phyloP scores from a whole-genome alignment of 2,888 invertebrate genomes.

The Boloria selene region DNA sequence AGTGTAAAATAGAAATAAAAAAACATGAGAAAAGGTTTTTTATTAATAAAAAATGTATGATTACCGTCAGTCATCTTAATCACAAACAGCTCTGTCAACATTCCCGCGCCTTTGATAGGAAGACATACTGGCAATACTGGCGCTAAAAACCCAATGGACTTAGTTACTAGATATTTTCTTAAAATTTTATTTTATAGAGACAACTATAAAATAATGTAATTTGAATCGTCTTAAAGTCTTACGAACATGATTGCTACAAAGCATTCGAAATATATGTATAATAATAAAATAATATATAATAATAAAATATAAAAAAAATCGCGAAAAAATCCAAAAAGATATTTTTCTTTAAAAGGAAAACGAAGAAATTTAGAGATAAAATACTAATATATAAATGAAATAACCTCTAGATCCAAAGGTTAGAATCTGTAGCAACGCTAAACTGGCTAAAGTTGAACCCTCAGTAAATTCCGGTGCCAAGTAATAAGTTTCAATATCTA shows the following conservation, averaged over 20 bases:
- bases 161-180: too few relatives aligned
- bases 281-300: too few relatives aligned
- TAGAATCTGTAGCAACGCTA: slow-evolving; percentile 56
- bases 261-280: too few relatives aligned
- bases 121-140: slow-evolving; percentile 56
- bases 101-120: slow-evolving; percentile 48
- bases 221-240: too few relatives aligned
- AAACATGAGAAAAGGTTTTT: too few relatives aligned
- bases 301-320: too few relatives aligned
- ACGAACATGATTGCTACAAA: too few relatives aligned
- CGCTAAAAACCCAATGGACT: slow-evolving; percentile 35
- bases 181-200: not conserved
- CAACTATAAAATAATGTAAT: too few relatives aligned
- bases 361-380: not conserved
- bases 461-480: slow-evolving; percentile 58
- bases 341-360: not conserved
- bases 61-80: slow-evolving; percentile 59
- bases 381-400: not conserved
- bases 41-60: not conserved
- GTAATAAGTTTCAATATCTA: slow-evolving; percentile 55
- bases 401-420: slow-evolving; percentile 42
- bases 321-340: not conserved
- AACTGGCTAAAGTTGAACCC: slow-evolving; percentile 50
- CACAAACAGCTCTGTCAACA: slow-evolving; percentile 50
- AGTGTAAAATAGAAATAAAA: too few relatives aligned